A percentile compares a stretch with the other conserved stretches of the same genome.
phyloP scores from a whole-genome alignment of 2,113 vertebrate species.

The Raphicerus campestris region DNA sequence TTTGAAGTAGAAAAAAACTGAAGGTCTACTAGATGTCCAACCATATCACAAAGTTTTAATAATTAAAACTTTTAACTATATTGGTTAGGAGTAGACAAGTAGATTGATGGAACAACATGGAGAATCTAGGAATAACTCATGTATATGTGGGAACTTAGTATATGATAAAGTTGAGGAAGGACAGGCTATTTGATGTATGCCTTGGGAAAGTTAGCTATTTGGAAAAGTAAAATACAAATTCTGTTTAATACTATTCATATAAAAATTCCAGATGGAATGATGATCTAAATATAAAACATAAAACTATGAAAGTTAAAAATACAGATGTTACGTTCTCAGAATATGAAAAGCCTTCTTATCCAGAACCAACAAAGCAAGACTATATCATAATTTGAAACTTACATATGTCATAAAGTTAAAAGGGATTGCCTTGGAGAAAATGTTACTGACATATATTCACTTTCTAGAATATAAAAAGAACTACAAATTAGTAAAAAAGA shows the following conservation, averaged over 20 bases:
- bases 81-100: not conserved
- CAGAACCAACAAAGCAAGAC: not conserved
- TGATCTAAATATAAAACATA: conserved; percentile 7
- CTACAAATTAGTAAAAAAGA: not conserved
- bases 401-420: not conserved
- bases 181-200: not conserved
- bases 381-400: not conserved
- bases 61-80: not conserved
- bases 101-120: not conserved
- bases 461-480: not conserved
- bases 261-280: not conserved
- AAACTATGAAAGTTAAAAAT: not conserved
- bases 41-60: not conserved
- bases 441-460: not conserved
- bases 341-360: not conserved
- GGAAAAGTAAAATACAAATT: not conserved
- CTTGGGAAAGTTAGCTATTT: not conserved
- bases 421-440: not conserved
- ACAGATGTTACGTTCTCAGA: not conserved
- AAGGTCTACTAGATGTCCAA: not conserved
- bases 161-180: conserved; percentile 16
- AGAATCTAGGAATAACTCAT: not conserved
- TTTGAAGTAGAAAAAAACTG: not conserved
- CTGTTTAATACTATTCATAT: not conserved
- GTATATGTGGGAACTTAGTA: not conserved